These are phyloP conservation scores for Philopedon plagiatum DNA, from an alignment of 2,888 invertebrate species.

Conservation along the genomic window DNA sequence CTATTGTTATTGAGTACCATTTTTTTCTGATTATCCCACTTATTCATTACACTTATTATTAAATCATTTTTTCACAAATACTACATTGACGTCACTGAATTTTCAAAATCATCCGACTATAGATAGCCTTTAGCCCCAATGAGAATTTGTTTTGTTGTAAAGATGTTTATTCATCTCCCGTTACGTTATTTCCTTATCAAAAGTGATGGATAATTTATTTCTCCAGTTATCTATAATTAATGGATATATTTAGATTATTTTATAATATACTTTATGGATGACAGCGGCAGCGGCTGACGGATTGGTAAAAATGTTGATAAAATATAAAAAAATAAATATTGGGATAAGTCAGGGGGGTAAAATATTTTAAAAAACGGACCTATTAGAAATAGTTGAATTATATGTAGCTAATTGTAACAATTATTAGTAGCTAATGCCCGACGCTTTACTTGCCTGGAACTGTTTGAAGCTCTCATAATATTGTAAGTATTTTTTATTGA, in stretches of 20 bases:
- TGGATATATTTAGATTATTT: conserved; percentile 17
- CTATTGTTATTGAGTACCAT: too few relatives aligned
- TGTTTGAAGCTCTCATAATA: too few relatives aligned
- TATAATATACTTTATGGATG: conserved; percentile 1
- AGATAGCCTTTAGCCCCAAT: conserved; percentile 7
- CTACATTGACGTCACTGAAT: not conserved
- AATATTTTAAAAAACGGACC: too few relatives aligned
- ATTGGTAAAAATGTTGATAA: not conserved
- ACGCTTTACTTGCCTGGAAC: too few relatives aligned
- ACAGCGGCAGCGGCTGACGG: not conserved
- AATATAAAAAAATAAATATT: not conserved
- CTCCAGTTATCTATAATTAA: conserved; percentile 3
- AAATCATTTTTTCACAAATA: conserved; percentile 7
- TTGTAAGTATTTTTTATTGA: too few relatives aligned
- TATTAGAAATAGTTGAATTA: too few relatives aligned
- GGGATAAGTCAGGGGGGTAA: too few relatives aligned
- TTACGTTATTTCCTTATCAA: not conserved
- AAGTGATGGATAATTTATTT: not conserved
- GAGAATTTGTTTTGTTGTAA: not conserved
- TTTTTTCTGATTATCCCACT: too few relatives aligned
- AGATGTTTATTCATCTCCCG: not conserved
- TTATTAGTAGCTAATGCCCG: too few relatives aligned
- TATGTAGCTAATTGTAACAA: too few relatives aligned
- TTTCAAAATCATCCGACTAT: not conserved
- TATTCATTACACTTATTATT: not conserved